These are phyloP conservation scores for Acanthis flammea DNA, from an alignment of 2,797 vertebrate genomes.

Conservation along the genomic window DNA sequence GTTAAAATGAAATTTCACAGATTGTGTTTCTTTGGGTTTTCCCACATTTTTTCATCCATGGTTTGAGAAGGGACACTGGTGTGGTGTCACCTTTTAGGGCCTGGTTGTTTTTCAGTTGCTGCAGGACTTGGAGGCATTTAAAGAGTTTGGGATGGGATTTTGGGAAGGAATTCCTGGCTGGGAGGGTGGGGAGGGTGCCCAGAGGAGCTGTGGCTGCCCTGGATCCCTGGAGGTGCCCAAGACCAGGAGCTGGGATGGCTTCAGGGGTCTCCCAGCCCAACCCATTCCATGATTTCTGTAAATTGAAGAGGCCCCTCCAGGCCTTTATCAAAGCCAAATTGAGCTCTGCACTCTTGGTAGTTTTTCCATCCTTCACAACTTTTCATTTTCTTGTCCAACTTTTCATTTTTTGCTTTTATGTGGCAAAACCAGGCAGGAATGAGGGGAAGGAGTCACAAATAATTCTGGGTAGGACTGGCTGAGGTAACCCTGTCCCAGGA, in stretches of 20 bases:
- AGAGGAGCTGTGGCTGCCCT: not conserved
- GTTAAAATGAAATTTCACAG: not conserved
- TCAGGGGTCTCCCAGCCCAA: not conserved
- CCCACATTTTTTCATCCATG: accelerated
- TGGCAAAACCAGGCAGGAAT: not conserved
- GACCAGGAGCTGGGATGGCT: not conserved
- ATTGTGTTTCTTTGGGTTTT: not conserved
- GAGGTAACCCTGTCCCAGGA: accelerated
- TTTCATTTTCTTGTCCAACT: not conserved
- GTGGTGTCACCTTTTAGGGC: not conserved
- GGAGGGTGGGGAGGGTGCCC: not conserved
- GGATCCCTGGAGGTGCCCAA: not conserved
- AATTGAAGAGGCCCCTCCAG: not conserved
- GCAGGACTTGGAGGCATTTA: not conserved
- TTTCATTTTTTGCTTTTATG: too few relatives aligned
- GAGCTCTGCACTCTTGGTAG: not conserved
- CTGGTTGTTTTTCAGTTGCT: not conserved
- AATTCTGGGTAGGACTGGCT: not conserved
- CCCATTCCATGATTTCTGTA: not conserved
- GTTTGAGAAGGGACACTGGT: not conserved
- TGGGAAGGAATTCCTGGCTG: not conserved
- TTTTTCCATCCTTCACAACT: not conserved
- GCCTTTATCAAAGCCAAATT: not conserved
- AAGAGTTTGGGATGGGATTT: not conserved
- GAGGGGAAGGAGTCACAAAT: not conserved